These are phyloP conservation scores for Anoplolepis gracilipes DNA, from an alignment of 1,140 invertebrate species.

Conservation along the genomic window DNA sequence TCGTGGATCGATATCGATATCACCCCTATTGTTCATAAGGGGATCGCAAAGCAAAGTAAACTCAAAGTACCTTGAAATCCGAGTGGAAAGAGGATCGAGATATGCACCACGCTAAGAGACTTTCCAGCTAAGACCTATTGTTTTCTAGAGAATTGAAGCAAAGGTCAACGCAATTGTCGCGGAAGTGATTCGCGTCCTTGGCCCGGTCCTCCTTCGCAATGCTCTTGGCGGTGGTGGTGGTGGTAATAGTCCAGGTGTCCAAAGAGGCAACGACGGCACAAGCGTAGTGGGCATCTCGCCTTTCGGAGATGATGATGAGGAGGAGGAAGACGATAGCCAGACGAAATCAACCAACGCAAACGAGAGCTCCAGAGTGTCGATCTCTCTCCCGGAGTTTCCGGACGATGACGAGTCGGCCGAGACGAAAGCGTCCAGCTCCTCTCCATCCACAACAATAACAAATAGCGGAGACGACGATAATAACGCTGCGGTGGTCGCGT, in stretches of 20 bases:
- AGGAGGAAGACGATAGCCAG: constrained; percentile 57
- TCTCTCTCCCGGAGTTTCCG: constrained; percentile 86
- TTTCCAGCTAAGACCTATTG: constrained; percentile 74
- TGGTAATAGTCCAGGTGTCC: constrained; percentile 72
- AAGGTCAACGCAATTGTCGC: constrained; percentile 91
- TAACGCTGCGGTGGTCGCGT: not conserved
- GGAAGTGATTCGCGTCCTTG: constrained; percentile 89
- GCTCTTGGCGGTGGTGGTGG: constrained; percentile 85
- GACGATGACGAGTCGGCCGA: constrained; percentile 80
- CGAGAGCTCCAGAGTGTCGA: constrained; percentile 79
- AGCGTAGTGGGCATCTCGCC: constrained; percentile 81
- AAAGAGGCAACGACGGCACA: constrained; percentile 70
- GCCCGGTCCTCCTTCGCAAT: constrained; percentile 88
- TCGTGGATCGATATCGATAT: constrained; percentile 20
- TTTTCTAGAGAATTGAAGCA: constrained; percentile 92
- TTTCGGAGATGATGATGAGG: constrained; percentile 78
- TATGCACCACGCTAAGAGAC: not conserved
- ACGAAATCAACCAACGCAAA: constrained; percentile 38
- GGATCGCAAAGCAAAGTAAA: not conserved
- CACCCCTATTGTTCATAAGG: not conserved
- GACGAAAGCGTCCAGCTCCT: constrained; percentile 73
- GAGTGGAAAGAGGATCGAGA: constrained; percentile 6
- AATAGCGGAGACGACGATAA: not conserved
- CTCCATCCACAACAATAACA: constrained; percentile 19
- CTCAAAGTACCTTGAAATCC: not conserved